Base-by-base conservation (phyloP, 2,113 vertebrate species). In the Scatophagus argus region DNA sequence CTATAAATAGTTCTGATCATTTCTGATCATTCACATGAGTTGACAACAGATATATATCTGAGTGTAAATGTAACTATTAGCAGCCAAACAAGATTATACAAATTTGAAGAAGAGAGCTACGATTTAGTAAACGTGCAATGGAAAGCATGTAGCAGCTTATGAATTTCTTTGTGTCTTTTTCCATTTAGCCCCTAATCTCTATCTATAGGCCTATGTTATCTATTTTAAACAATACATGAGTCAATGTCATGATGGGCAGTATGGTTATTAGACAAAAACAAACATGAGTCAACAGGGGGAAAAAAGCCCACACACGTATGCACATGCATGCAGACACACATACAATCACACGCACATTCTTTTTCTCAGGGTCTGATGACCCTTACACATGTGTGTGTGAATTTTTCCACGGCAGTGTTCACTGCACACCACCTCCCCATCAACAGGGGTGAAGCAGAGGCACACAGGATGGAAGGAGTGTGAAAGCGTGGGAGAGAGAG, bases 401-500 rank as follows among this genome's bases (percentile, higher is more conserved):
- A 71, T 88, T 91, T 93, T 90, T 91, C 83, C 88, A 89, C 44
- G 47, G 75, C n/a, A 1, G 80, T 67, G 83, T 79, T 86, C 74
- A 52, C 79, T 74, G 32, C 83, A 79, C 84, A 31, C 82, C 89
- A 73, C 77, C 83, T 78, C 88, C 78, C 65, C 79, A 86, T 69
- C 83, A 79, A 60, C 62, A 64, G 86, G 83, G 86, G 84, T 82
- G 88, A 92, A 75, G 73, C 14, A 34, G 86, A 87, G 80, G 82
- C 75, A 66, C 84, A 87, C 77, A 79, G 81, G 85, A 90, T 88
- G 83, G 84, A 85, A 88, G 82, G 89, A 91, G 89, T 84, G 91
- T 89, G 91, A 91, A 87, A 88, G 90, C 87, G 92, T 91, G 90
- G 88, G 91, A 91, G 90, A 90, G 84, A 75, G 81, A 91, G 80